These are phyloP conservation scores for Chrysina gloriosa DNA, from an alignment of 2,888 invertebrate species.

Conservation along the genomic window DNA sequence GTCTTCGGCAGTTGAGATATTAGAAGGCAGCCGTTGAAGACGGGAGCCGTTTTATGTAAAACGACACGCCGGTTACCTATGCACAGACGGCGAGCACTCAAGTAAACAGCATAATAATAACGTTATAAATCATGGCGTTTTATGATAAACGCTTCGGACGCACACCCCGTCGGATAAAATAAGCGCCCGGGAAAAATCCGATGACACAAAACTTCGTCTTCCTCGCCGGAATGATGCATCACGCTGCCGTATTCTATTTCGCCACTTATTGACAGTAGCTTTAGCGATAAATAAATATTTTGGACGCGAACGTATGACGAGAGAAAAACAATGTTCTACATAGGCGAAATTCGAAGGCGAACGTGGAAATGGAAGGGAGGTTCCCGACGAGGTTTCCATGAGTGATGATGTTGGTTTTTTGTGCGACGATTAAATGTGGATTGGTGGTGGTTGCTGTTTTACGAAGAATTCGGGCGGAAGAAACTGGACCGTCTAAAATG, in stretches of 20 bases:
- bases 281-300: constrained; percentile 23
- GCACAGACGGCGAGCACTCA: neutral
- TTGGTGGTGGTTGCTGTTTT: too few species aligned
- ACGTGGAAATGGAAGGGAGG: constrained; percentile 5
- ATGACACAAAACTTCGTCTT: constrained; percentile 9
- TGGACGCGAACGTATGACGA: neutral
- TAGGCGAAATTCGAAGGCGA: neutral
- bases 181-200: constrained; percentile 2
- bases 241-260: neutral
- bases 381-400: too few species aligned
- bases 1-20: neutral
- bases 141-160: constrained; percentile 17
- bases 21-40: neutral
- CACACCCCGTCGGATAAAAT: neutral
- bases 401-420: too few species aligned
- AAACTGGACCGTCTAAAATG: too few species aligned
- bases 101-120: constrained; percentile 28
- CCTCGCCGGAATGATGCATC: constrained; percentile 6
- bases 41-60: neutral
- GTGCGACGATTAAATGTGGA: too few species aligned
- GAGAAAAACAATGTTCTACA: constrained; percentile 9
- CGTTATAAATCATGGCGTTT: constrained; percentile 21
- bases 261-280: constrained; percentile 12
- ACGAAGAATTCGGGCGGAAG: too few species aligned
- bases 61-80: neutral